phyloP scores from a whole-genome alignment of 2,113 vertebrate genomes.

The Tenrec ecaudatus region DNA sequence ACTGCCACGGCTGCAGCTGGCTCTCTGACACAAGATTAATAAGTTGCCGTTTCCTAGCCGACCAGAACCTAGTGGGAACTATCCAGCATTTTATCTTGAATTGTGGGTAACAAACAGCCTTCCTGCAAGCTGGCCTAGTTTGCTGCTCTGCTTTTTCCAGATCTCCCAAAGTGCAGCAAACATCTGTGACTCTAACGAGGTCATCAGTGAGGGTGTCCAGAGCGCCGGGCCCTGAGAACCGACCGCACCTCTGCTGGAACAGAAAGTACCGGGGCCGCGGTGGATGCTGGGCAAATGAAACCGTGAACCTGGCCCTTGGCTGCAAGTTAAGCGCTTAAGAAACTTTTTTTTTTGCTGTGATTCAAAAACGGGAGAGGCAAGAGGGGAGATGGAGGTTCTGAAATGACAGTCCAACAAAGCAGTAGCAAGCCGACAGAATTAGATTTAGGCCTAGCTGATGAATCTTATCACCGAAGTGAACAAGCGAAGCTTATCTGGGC shows the following conservation, averaged over 20 bases:
- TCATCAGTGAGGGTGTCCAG: conserved; percentile 90
- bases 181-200: conserved; percentile 96
- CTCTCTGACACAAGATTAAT: conserved; percentile 99
- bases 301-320: conserved; percentile 7
- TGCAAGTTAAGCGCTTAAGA: conserved; percentile 75
- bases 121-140: conserved; percentile 97
- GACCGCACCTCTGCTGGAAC: conserved; percentile 73
- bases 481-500: conserved; percentile 83
- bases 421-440: conserved; percentile 78
- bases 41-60: conserved; percentile 99
- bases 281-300: not conserved
- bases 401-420: conserved; percentile 77
- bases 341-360: conserved; percentile 85
- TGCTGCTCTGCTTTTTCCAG: conserved; percentile 92
- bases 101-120: conserved; percentile 98
- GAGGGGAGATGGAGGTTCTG: conserved; percentile 60
- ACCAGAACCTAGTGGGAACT: conserved; percentile 99
- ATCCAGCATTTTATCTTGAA: conserved; percentile 94
- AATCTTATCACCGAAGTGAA: conserved; percentile 83
- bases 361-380: conserved; percentile 23
- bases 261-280: conserved; percentile 60
- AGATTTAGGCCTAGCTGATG: conserved; percentile 81
- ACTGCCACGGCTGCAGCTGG: conserved; percentile 97
- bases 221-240: conserved; percentile 85
- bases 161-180: conserved; percentile 90